Evolutionary conservation across 2,797 vertebrate species (phyloP).

Genomic region (Sebastiscus tertius): DNA sequence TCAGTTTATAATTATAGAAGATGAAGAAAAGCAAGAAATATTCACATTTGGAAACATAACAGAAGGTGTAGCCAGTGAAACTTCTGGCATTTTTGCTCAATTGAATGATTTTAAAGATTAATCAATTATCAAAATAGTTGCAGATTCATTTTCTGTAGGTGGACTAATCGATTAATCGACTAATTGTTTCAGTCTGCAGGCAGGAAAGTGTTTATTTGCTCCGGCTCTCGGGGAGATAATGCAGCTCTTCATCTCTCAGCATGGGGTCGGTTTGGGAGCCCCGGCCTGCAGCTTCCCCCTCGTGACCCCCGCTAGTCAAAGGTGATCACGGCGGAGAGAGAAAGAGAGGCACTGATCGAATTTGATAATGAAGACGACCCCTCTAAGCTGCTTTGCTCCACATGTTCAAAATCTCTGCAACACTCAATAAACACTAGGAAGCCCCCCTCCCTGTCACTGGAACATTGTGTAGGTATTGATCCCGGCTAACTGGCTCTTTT

Average conservation of each 20-base stretch:
- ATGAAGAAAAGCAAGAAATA: not conserved
- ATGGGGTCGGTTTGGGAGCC: constrained; percentile 62
- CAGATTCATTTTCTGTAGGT: not conserved
- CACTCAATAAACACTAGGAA: constrained; percentile 77
- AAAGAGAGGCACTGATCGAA: constrained; percentile 81
- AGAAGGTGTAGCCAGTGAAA: not conserved
- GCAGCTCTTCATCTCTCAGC: constrained; percentile 66
- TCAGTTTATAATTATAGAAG: not conserved
- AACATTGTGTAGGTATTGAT: constrained; percentile 88
- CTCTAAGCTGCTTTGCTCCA: constrained; percentile 84
- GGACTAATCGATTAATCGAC: not conserved
- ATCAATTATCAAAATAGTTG: not conserved
- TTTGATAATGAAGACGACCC: constrained; percentile 86
- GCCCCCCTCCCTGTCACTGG: constrained; percentile 74
- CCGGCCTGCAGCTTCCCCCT: constrained; percentile 31
- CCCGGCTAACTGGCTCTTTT: constrained; percentile 77
- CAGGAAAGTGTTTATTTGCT: constrained; percentile 38
- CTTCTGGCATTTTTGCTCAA: not conserved
- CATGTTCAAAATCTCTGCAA: constrained; percentile 81
- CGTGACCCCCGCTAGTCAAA: constrained; percentile 76
- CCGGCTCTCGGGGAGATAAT: constrained; percentile 41
- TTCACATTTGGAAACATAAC: not conserved
- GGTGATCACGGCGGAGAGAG: constrained; percentile 76
- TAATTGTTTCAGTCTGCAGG: not conserved
- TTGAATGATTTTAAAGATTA: not conserved